phyloP scores from a whole-genome alignment of 2,797 vertebrate genomes.

The Megalops cyprinoides region DNA sequence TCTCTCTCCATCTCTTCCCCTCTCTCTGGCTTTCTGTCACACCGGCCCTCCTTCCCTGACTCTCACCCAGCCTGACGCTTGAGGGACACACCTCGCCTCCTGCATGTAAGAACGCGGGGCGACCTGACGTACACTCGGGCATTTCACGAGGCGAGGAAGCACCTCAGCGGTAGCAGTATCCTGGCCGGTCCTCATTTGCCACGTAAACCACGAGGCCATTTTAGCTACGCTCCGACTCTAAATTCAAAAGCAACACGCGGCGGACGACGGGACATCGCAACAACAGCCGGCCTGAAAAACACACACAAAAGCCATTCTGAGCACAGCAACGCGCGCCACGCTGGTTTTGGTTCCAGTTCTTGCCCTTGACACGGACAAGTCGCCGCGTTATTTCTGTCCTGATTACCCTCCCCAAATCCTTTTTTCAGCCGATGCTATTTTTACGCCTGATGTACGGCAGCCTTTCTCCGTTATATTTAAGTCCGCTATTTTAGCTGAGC shows the following conservation, averaged over 20 bases:
- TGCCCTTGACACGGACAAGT: not conserved
- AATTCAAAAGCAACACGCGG: not conserved
- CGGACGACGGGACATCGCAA: not conserved
- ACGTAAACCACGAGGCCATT: too few relatives aligned
- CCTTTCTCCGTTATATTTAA: not conserved
- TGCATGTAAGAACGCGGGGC: not conserved
- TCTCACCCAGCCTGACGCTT: not conserved
- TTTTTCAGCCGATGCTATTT: not conserved
- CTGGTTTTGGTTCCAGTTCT: slow-evolving; percentile 1
- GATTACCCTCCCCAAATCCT: not conserved
- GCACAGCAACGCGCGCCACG: not conserved
- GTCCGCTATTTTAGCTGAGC: not conserved
- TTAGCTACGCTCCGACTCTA: not conserved
- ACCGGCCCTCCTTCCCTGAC: not conserved
- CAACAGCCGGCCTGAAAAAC: too few relatives aligned
- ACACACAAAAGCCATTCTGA: not conserved
- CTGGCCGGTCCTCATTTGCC: not conserved
- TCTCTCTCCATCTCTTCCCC: not conserved
- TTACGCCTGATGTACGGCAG: not conserved
- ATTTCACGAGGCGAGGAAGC: not conserved
- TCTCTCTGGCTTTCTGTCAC: not conserved
- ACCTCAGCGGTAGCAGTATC: not conserved
- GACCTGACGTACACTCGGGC: not conserved
- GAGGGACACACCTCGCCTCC: not conserved
- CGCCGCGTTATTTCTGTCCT: not conserved